Base-by-base conservation (phyloP, 2,888 invertebrate species). In the Escarpia spicata region DNA sequence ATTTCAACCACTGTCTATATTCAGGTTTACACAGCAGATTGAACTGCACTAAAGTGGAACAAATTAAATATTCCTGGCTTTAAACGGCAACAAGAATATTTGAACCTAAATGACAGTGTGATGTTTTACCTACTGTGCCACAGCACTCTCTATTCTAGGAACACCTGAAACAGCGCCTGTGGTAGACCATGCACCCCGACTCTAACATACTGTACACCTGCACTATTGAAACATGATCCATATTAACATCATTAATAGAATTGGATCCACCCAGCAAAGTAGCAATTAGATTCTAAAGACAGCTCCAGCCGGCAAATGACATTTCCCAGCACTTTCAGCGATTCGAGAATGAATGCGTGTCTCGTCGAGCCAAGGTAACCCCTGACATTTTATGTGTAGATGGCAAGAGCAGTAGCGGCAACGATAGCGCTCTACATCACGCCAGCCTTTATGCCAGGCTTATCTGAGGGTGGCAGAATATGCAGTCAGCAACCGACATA, bases 311-410 rank as follows among this genome's bases (percentile, higher is more conserved):
- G 26, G 26, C n/a, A 75, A 75, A 75, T n/a, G 75, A 75, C 75
- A 75, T 75, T 75, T 75, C 75, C 19, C 52, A 4, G 2, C 15
- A 52, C 52, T 52, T 52, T 52, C 75, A 19, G 75, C 75, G 19
- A 26, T 26, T 75, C n/a, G 26, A 75, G 75, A 75, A 75, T 26
- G 52, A n/a, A 26, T n/a, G 75, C 75, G 37, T 4, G 75, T 75
- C 75, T 75, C 26, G n/a, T 0, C n/a, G 6, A 26, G 75, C 75
- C 75, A n/a, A n/a, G n/a, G 26, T 75, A 75, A 75, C 75, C 75
- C n/a, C 75, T 75, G 75, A 75, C 75, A 75, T 75, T 75, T 75
- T 75, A 75, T 75, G n/a, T 75, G 75, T 75, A 26, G 75, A 75
- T 75, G 26, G 2, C 26, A 75, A 75, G n/a, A 15, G 75, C 75